Percentiles rank a stretch among this genome's conserved stretches.
Evolutionary conservation across 2,113 vertebrate genomes (phyloP).

Genomic region (Ursus arctos): DNA sequence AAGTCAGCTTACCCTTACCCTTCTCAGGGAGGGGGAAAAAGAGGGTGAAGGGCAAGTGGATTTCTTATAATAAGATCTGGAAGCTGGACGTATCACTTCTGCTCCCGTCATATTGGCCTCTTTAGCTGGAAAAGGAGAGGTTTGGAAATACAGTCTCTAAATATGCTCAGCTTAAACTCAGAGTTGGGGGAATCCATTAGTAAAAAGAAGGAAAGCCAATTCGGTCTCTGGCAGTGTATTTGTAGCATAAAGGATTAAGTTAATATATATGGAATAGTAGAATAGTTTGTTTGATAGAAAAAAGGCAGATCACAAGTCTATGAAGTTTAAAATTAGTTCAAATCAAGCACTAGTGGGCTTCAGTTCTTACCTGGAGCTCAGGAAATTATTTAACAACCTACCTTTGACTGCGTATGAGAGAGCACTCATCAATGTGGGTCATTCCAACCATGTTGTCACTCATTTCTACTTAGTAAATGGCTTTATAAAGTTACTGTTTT

Average conservation of each 20-base stretch:
- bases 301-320: background rate
- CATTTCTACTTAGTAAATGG: background rate
- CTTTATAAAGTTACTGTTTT: background rate
- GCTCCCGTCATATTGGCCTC: background rate
- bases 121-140: background rate
- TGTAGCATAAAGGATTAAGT: conserved; percentile 21
- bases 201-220: background rate
- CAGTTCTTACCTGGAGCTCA: conserved; percentile 6
- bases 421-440: background rate
- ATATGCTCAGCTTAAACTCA: background rate
- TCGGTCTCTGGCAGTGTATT: background rate
- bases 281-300: conserved; percentile 5
- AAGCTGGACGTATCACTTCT: background rate
- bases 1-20: background rate
- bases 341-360: background rate
- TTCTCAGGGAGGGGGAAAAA: background rate
- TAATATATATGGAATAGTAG: background rate
- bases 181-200: background rate
- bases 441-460: background rate
- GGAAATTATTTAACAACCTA: conserved; percentile 13
- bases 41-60: background rate
- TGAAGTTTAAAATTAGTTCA: conserved; percentile 31
- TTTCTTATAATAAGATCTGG: background rate
- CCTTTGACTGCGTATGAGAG: background rate
- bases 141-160: background rate